Base-by-base conservation (phyloP, 2,113 vertebrate genomes). In the Lanius collurio region DNA sequence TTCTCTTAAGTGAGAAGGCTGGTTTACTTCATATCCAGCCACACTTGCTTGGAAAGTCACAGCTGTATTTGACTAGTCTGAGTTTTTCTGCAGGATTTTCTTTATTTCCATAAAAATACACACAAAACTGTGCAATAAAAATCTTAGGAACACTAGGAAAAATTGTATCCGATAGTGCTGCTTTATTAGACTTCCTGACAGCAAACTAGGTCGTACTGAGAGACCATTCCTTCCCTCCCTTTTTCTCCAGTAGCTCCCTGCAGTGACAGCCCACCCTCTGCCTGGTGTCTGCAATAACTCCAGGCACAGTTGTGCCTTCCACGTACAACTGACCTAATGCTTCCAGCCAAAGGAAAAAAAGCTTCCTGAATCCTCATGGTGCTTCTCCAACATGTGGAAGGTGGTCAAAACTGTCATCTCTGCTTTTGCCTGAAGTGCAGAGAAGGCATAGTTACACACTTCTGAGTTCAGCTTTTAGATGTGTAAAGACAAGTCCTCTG, bases 381-480 rank as follows among this genome's bases (percentile, higher is more conserved):
- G 64, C 39, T 82, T 64, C 74, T 88, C 42, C 31, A 83, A 57
- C 71, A 83, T 0, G 53, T 27, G 5, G 78, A 83, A 80, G 33
- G 71, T 69, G 49, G 63, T 14, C 3, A 3, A 92, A 81, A 26
- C 47, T 92, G 94, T 94, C 71, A 92, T 19, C 42, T 92, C 68
- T 77, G 75, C 33, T 91, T 90, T 82, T 69, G 33, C 65, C 55
- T 93, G 55, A 80, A 76, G 28, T 39, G 33, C 65, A 90, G 50
- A 73, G 42, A 90, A 83, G 46, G 31, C 33, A 68, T 0, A 84
- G 39, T 47, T 78, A 82, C 68, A 94, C 65, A 31, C 77, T 82
- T 87, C 81, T 64, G 56, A 86, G 59, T 71, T 91, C 53, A 46
- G n/a, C 27, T 92, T 85, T 83, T 83, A 92, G 52, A 93, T 83